These are phyloP conservation scores for Chloromyia formosa DNA, from an alignment of 2,888 invertebrate species.

Conservation along the genomic window DNA sequence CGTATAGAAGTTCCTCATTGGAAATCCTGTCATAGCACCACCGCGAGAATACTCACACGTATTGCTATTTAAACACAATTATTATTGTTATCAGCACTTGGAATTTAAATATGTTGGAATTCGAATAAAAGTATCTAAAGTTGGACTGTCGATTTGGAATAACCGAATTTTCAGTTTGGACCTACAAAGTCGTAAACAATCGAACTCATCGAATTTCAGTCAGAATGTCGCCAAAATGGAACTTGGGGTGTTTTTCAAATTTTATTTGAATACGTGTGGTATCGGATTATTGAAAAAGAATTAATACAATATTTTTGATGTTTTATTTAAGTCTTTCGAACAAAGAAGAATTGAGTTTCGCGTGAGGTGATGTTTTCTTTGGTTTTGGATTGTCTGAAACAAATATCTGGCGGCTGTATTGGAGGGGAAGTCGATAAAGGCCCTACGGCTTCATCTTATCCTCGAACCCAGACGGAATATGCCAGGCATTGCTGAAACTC, in stretches of 20 bases:
- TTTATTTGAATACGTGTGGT: neutral
- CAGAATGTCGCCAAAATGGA: neutral
- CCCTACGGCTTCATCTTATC: too few species aligned
- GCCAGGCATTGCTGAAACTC: neutral
- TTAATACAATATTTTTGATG: neutral
- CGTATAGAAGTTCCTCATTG: too few species aligned
- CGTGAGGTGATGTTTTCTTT: neutral
- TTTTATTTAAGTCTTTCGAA: conserved; percentile 17
- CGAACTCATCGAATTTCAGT: neutral
- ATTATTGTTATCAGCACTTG: neutral
- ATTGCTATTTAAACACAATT: neutral
- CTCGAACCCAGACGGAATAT: too few species aligned
- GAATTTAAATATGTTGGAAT: too few species aligned
- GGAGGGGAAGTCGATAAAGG: too few species aligned
- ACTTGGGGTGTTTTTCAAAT: too few species aligned
- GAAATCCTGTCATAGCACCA: too few species aligned
- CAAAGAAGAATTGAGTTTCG: conserved; percentile 11
- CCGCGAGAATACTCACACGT: neutral
- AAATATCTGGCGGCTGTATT: neutral
- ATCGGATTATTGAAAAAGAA: neutral
- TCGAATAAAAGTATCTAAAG: neutral
- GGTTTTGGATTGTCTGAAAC: neutral
- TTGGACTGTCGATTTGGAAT: neutral
- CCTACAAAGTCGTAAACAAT: neutral
- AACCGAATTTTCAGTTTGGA: neutral